Percentiles rank a stretch among this genome's conserved stretches.
Conservation (phyloP, 2,113 vertebrate species). For the Thryonomys swinderianus region DNA sequence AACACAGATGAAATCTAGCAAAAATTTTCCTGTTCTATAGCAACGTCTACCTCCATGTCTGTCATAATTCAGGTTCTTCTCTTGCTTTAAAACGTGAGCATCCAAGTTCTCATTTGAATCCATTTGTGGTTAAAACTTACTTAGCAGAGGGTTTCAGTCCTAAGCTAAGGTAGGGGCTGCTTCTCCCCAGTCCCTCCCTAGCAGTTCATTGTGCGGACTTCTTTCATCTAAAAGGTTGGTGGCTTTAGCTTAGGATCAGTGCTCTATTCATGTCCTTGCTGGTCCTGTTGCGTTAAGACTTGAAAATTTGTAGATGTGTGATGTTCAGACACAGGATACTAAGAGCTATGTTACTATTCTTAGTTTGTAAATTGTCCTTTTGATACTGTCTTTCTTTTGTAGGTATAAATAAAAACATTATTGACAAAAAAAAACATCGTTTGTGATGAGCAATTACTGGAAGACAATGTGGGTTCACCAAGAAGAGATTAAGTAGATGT, state of each 20-base stretch:
- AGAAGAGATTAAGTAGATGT: conserved; percentile 39
- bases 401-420: conserved; percentile 92
- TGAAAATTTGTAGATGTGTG: conserved; percentile 86
- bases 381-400: conserved; percentile 93
- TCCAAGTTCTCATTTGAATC: conserved; percentile 64
- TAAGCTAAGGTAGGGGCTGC: conserved; percentile 61
- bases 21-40: conserved; percentile 39
- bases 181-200: conserved; percentile 78
- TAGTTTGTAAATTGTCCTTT: conserved; percentile 91
- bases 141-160: conserved; percentile 65
- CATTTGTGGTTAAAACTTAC: conserved; percentile 57
- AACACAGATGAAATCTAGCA: conserved; percentile 69
- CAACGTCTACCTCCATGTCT: neutral
- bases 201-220: conserved; percentile 81
- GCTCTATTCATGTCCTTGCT: conserved; percentile 80
- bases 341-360: conserved; percentile 89
- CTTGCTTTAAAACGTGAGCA: conserved; percentile 64
- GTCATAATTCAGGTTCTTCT: conserved; percentile 62
- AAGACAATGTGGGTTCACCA: neutral
- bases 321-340: conserved; percentile 87
- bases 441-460: conserved; percentile 32
- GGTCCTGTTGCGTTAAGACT: conserved; percentile 87
- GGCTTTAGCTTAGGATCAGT: conserved; percentile 86
- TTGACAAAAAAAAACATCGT: too few species aligned
- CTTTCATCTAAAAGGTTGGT: conserved; percentile 83